Percentiles rank a stretch among this genome's conserved stretches.
phyloP scores from a whole-genome alignment of 2,797 vertebrate genomes.

The Artibeus jamaicensis region DNA sequence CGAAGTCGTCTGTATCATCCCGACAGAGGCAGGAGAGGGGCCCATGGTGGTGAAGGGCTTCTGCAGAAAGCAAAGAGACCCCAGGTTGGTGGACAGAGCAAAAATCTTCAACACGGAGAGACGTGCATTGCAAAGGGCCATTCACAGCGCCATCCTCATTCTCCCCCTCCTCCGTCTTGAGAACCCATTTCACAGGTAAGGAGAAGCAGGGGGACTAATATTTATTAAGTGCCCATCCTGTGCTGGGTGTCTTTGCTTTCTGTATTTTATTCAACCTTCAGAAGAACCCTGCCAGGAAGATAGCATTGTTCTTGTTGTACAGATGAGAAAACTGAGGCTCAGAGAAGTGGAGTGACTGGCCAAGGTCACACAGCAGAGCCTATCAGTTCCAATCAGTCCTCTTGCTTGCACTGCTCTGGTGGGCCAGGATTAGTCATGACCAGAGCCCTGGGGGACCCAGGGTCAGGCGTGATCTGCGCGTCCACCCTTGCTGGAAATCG shows the following conservation, averaged over 20 bases:
- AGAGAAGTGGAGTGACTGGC: not conserved
- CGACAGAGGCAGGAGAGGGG: not conserved
- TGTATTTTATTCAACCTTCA: not conserved
- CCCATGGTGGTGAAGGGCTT: not conserved
- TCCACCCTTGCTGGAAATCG: not conserved
- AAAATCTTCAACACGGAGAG: not conserved
- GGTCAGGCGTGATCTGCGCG: not conserved
- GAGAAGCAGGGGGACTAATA: not conserved
- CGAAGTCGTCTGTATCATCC: not conserved
- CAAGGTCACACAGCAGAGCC: not conserved
- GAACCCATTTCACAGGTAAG: not conserved
- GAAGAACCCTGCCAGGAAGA: not conserved
- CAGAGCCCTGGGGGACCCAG: not conserved
- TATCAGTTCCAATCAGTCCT: not conserved
- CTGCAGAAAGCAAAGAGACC: not conserved
- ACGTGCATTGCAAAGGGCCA: not conserved
- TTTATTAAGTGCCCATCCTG: not conserved
- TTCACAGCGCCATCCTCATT: not conserved
- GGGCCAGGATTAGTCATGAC: not conserved
- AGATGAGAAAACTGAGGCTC: not conserved
- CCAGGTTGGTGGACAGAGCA: fast-evolving
- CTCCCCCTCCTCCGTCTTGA: not conserved
- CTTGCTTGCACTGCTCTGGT: not conserved
- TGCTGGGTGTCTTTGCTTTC: not conserved
- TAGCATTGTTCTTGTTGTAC: not conserved